Conservation (phyloP, 2,797 vertebrate genomes). For the Uromys caudimaculatus region DNA sequence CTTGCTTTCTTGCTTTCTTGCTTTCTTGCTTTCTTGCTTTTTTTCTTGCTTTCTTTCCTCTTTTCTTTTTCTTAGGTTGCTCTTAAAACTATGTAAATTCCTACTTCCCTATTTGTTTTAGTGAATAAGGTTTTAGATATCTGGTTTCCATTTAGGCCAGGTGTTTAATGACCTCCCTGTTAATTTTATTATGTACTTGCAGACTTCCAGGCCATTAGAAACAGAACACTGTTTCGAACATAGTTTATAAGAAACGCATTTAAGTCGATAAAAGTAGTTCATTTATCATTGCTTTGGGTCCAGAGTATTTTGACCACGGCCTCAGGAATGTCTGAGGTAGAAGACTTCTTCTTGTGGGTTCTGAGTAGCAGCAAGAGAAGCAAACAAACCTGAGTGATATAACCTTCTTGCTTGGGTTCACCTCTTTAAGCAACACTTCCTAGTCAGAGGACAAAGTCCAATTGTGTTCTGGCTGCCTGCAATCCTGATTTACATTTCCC, state of each 20-base stretch:
- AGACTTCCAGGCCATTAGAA: not conserved
- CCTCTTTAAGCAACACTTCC: constrained; percentile 39
- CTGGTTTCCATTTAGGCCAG: constrained; percentile 4
- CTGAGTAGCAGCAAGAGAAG: constrained; percentile 35
- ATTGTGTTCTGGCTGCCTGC: not conserved
- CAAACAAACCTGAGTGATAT: constrained; percentile 18
- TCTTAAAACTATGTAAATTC: not conserved
- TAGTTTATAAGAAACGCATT: not conserved
- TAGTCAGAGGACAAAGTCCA: constrained; percentile 62
- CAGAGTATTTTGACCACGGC: constrained; percentile 20
- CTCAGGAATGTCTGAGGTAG: not conserved
- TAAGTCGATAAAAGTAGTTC: not conserved
- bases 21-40: too few species aligned
- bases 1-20: too few species aligned
- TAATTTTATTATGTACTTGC: not conserved
- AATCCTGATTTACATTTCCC: constrained; percentile 68
- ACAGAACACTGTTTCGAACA: not conserved
- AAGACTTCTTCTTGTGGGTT: not conserved
- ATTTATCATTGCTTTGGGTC: not conserved
- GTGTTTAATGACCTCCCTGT: not conserved
- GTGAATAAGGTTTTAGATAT: not conserved
- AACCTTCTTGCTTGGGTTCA: constrained; percentile 1
- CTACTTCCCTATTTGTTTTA: constrained; percentile 4
- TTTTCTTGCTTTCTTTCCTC: too few species aligned
- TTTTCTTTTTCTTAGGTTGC: not conserved